A percentile compares a stretch with the other conserved stretches of the same genome.
Conservation (phyloP, 2,888 invertebrate species). For the Monochamus alternatus region DNA sequence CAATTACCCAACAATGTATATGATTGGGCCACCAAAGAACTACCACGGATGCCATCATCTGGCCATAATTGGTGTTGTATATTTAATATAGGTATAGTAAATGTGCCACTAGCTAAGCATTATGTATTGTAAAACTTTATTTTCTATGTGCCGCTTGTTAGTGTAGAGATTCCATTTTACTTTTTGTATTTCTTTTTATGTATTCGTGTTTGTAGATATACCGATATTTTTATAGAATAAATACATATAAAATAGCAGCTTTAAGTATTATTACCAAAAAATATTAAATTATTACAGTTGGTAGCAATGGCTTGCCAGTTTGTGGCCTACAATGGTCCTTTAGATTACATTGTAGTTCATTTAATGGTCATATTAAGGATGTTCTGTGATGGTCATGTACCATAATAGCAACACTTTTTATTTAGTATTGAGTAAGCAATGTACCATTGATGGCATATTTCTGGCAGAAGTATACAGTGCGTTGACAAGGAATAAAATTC, state of each 20-base stretch:
- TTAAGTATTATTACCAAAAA: too few relatives aligned
- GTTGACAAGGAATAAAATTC: slow-evolving; percentile 5
- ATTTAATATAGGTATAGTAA: too few relatives aligned
- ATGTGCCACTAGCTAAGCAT: too few relatives aligned
- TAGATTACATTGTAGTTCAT: background rate
- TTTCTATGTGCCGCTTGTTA: too few relatives aligned
- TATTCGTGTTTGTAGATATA: too few relatives aligned
- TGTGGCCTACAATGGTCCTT: background rate
- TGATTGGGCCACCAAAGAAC: background rate
- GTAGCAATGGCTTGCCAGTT: background rate
- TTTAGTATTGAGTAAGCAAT: slow-evolving; percentile 1
- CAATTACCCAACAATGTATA: background rate
- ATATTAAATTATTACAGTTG: too few relatives aligned
- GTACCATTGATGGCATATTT: slow-evolving; percentile 15
- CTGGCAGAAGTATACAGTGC: background rate
- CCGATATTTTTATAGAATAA: too few relatives aligned
- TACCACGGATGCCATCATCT: background rate
- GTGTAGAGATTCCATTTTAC: too few relatives aligned
- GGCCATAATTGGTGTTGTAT: background rate
- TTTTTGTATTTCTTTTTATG: too few relatives aligned
- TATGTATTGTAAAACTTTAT: too few relatives aligned
- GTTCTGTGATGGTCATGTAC: background rate
- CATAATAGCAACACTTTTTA: slow-evolving; percentile 3
- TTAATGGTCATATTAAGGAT: background rate
- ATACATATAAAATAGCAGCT: too few relatives aligned